These are phyloP conservation scores for Piliocolobus tephrosceles DNA, from an alignment of 2,113 vertebrate species.

Conservation along the genomic window DNA sequence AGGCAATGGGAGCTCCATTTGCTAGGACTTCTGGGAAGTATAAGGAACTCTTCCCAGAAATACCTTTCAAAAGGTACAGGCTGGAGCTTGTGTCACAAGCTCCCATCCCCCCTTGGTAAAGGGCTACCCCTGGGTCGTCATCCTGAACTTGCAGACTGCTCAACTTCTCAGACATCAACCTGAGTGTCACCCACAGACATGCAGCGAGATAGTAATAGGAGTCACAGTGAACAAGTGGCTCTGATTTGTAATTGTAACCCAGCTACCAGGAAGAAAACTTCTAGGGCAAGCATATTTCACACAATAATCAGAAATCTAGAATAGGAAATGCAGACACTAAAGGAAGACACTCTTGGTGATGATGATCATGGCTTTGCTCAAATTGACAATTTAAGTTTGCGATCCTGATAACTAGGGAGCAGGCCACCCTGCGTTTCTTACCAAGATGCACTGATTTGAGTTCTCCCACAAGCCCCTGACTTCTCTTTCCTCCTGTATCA, in stretches of 20 bases:
- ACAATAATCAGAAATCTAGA: constrained; percentile 31
- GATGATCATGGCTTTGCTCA: constrained; percentile 50
- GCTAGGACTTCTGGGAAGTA: not conserved
- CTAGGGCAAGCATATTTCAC: constrained; percentile 26
- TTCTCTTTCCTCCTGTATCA: constrained; percentile 46
- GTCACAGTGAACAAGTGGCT: not conserved
- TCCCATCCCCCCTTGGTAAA: not conserved
- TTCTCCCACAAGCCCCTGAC: constrained; percentile 53
- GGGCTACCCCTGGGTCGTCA: not conserved
- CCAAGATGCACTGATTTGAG: constrained; percentile 47
- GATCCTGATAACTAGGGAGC: not conserved
- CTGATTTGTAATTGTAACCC: constrained; percentile 55
- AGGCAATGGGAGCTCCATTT: not conserved
- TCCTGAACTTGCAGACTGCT: not conserved
- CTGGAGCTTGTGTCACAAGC: not conserved
- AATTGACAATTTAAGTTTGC: constrained; percentile 41
- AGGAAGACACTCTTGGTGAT: constrained; percentile 33
- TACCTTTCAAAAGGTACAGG: not conserved
- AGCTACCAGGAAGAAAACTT: constrained; percentile 47
- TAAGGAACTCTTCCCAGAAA: not conserved
- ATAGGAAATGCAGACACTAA: constrained; percentile 15
- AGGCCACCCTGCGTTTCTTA: not conserved
- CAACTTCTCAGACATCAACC: not conserved
- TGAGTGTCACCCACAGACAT: not conserved
- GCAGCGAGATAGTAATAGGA: not conserved